Evolutionary conservation across 2,797 vertebrate species (phyloP).

Genomic region (Sebastes hubbsi): DNA sequence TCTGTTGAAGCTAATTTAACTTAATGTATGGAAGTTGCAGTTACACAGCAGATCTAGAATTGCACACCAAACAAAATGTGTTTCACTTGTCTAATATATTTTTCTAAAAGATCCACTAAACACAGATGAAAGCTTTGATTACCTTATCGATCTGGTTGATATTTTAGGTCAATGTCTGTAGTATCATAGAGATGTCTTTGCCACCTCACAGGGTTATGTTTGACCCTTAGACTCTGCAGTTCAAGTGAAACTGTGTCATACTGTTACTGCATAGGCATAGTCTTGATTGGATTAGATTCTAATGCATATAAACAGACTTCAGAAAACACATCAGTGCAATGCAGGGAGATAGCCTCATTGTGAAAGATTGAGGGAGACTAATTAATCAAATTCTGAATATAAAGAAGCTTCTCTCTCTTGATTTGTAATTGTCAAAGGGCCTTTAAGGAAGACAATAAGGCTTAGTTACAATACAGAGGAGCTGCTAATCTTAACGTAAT

Average conservation of each 20-base stretch:
- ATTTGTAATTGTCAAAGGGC: background rate
- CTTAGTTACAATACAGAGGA: background rate
- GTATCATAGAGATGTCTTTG: background rate
- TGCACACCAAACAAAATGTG: background rate
- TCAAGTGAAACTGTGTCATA: background rate
- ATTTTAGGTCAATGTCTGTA: conserved; percentile 67
- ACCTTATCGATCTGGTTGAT: conserved; percentile 23
- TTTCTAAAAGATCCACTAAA: background rate
- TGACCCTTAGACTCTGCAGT: conserved; percentile 62
- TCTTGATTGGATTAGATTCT: conserved; percentile 5
- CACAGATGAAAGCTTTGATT: background rate
- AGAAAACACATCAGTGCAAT: background rate
- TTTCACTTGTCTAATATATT: background rate
- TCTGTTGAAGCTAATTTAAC: background rate
- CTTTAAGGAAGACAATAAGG: background rate
- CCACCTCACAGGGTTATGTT: conserved; percentile 40
- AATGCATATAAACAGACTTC: background rate
- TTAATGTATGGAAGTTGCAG: background rate
- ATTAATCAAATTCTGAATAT: background rate
- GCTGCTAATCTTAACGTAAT: background rate
- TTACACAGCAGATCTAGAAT: background rate
- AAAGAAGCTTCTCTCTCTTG: background rate
- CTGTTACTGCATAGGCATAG: background rate
- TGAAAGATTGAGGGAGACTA: background rate
- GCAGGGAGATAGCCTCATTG: background rate